Conservation (phyloP, 2,797 vertebrate genomes). For the Carcharodon carcharias region DNA sequence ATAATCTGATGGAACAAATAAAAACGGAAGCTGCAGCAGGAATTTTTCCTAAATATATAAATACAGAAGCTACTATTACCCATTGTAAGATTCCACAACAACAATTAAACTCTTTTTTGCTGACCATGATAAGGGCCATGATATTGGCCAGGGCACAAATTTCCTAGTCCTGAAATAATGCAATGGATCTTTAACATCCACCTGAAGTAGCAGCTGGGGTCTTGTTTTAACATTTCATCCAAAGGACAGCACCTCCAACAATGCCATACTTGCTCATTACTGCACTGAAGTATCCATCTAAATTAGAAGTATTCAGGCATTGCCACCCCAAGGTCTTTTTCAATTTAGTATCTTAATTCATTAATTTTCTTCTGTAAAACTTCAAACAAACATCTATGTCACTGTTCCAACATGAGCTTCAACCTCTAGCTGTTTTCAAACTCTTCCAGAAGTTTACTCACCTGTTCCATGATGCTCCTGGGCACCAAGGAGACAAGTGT, state of each 20-base stretch:
- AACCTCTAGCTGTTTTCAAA: background rate
- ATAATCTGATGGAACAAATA: background rate
- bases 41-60: background rate
- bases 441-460: background rate
- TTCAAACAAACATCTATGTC: background rate
- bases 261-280: background rate
- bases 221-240: background rate
- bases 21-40: background rate
- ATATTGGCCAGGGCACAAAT: background rate
- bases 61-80: background rate
- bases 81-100: background rate
- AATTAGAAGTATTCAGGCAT: background rate
- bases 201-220: background rate
- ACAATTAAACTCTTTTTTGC: background rate
- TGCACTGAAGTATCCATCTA: background rate
- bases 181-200: background rate
- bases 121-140: background rate
- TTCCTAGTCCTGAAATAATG: background rate
- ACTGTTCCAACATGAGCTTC: background rate
- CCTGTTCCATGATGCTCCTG: no score
- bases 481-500: no score
- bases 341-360: background rate
- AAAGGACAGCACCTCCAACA: background rate
- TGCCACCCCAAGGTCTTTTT: background rate
- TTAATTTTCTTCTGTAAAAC: background rate